phyloP scores from a whole-genome alignment of 2,888 invertebrate genomes.

The Epistrophe grossulariae region DNA sequence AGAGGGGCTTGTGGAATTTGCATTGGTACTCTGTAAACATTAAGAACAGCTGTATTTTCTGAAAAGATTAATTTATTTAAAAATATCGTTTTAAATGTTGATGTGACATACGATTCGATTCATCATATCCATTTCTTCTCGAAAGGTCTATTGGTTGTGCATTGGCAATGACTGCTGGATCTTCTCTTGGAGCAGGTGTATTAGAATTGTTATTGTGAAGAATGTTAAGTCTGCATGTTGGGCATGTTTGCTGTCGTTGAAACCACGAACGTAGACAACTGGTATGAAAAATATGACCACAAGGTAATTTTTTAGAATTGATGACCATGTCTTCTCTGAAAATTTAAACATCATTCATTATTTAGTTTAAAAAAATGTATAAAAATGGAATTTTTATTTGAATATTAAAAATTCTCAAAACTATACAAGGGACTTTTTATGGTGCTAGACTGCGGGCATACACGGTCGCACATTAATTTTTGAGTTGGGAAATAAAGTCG shows the following conservation, averaged over 20 bases:
- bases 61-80: background rate
- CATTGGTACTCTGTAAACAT: conserved; percentile 40
- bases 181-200: conserved; percentile 78
- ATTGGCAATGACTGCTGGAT: conserved; percentile 74
- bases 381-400: too few relatives aligned
- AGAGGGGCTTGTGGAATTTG: conserved; percentile 82
- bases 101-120: conserved; percentile 15
- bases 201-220: conserved; percentile 84
- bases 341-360: background rate
- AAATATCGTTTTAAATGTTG: background rate
- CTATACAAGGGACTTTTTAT: too few relatives aligned
- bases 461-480: too few relatives aligned
- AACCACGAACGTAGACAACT: conserved; percentile 99
- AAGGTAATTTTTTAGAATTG: conserved; percentile 97
- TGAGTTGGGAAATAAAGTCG: too few relatives aligned
- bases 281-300: conserved; percentile 99
- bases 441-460: too few relatives aligned
- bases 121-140: conserved; percentile 67
- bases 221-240: conserved; percentile 97
- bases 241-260: conserved; percentile 99
- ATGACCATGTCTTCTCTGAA: conserved; percentile 88
- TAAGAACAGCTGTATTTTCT: conserved; percentile 25
- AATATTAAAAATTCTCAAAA: too few relatives aligned
- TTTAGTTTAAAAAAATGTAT: too few relatives aligned
- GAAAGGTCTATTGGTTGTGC: conserved; percentile 69